These are phyloP conservation scores for Cromileptes altivelis DNA, from an alignment of 2,113 vertebrate genomes.

Conservation along the genomic window DNA sequence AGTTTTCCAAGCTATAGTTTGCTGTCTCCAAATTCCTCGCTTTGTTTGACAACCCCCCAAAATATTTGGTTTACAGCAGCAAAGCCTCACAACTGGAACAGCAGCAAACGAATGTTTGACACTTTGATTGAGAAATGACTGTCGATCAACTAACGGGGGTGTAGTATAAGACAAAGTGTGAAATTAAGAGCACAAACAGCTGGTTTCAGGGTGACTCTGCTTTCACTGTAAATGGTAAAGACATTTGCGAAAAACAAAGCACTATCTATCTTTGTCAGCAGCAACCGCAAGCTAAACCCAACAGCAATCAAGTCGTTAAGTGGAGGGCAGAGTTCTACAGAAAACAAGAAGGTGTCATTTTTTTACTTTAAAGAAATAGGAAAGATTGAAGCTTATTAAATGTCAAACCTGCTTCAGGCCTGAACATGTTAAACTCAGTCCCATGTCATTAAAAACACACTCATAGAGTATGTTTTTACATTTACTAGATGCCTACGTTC, in stretches of 20 bases:
- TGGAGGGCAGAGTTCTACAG: too few species aligned
- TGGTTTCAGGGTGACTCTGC: slow-evolving; percentile 26
- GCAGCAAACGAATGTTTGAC: neutral
- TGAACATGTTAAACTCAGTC: slow-evolving; percentile 5
- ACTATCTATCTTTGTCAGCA: slow-evolving; percentile 28
- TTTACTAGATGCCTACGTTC: slow-evolving; percentile 28
- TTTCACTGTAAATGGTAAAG: slow-evolving; percentile 6
- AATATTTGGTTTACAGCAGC: neutral
- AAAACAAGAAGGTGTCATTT: neutral
- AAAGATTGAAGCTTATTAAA: neutral
- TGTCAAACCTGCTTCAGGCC: slow-evolving; percentile 24
- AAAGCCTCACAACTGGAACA: neutral
- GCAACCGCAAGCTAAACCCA: slow-evolving; percentile 15
- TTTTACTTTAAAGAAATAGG: too few species aligned
- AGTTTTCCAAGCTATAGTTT: neutral
- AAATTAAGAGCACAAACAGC: neutral
- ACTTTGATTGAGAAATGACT: neutral
- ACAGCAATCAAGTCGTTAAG: neutral
- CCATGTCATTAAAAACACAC: neutral
- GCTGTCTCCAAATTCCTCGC: neutral
- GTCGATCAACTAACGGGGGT: neutral
- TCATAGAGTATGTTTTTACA: slow-evolving; percentile 6
- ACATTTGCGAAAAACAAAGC: neutral
- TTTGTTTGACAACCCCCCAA: neutral
- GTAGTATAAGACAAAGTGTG: neutral